phyloP scores from a whole-genome alignment of 2,113 vertebrate genomes.

The Antechinus flavipes region DNA sequence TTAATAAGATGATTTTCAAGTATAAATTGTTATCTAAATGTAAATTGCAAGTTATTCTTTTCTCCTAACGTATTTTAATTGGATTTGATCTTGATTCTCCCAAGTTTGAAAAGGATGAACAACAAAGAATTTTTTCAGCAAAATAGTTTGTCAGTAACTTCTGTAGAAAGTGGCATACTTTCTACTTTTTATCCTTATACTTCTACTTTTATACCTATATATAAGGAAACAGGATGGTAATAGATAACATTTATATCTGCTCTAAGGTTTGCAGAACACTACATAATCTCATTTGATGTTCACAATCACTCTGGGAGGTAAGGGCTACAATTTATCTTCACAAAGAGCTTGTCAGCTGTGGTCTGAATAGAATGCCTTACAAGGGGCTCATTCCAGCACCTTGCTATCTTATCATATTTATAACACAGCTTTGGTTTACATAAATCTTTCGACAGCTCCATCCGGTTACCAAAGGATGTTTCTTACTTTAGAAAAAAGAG shows the following conservation, averaged over 20 bases:
- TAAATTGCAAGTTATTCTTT: conserved; percentile 23
- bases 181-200: background rate
- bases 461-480: conserved; percentile 84
- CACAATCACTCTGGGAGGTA: background rate
- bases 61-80: conserved; percentile 12
- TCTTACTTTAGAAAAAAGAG: conserved; percentile 86
- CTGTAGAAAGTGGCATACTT: background rate
- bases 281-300: background rate
- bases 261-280: background rate
- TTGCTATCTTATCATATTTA: background rate
- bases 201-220: background rate
- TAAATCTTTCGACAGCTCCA: conserved; percentile 80
- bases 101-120: conserved; percentile 30
- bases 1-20: background rate
- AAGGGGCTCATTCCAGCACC: background rate
- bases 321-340: background rate
- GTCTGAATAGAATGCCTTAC: background rate
- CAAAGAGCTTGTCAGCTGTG: background rate
- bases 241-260: background rate
- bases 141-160: background rate
- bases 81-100: conserved; percentile 52
- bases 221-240: background rate
- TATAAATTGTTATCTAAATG: background rate
- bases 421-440: conserved; percentile 36
- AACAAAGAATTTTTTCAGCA: background rate